These are phyloP conservation scores for Gasteruption jaculator DNA, from an alignment of 2,888 invertebrate species.

Conservation along the genomic window DNA sequence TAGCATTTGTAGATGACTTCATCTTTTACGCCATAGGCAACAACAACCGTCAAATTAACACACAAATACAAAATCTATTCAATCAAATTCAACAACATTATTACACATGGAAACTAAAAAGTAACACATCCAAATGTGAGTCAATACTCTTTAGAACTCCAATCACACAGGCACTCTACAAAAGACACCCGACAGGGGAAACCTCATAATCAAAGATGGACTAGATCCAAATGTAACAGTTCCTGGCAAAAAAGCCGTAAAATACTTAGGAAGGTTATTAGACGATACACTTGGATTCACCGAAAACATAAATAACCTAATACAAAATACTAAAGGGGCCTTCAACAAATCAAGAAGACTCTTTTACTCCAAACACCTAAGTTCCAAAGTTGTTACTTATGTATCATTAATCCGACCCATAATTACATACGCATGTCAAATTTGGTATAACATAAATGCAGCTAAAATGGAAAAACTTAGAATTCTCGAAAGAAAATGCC, in stretches of 20 bases:
- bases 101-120: slow-evolving; percentile 18
- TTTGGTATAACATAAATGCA: slow-evolving; percentile 16
- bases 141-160: slow-evolving; percentile 22
- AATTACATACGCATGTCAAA: slow-evolving; percentile 18
- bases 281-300: slow-evolving; percentile 18
- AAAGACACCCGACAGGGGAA: no score
- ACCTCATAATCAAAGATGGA: no score
- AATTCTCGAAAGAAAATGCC: no score
- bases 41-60: neutral
- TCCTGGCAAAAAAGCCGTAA: slow-evolving; percentile 16
- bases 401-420: slow-evolving; percentile 18
- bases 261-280: slow-evolving; percentile 22
- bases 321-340: slow-evolving; percentile 22
- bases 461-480: slow-evolving; percentile 17
- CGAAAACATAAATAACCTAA: slow-evolving; percentile 15
- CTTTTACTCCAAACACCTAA: slow-evolving; percentile 19
- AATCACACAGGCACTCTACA: no score
- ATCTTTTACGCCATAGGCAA: slow-evolving; percentile 13
- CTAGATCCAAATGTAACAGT: slow-evolving; percentile 2
- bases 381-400: slow-evolving; percentile 16
- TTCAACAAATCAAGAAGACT: slow-evolving; percentile 13
- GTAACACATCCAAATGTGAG: slow-evolving; percentile 18
- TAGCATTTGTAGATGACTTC: slow-evolving; percentile 22
- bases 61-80: slow-evolving; percentile 7
- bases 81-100: slow-evolving; percentile 16